Conservation (phyloP, 2,888 invertebrate genomes). For the Baronia brevicornis region DNA sequence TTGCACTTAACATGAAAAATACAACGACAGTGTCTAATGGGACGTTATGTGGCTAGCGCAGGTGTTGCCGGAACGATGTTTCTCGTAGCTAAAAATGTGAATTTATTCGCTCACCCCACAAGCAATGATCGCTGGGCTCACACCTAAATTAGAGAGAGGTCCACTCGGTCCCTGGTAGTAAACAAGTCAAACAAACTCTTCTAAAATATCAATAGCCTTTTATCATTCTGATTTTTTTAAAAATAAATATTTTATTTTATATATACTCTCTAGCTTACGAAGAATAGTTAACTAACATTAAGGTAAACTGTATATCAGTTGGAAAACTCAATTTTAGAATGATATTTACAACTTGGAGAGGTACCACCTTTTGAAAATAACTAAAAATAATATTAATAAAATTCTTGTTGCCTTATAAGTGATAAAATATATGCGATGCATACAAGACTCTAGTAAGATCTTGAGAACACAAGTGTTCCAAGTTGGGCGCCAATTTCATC, state of each 20-base stretch:
- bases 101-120: slow-evolving; percentile 61
- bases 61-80: slow-evolving; percentile 50
- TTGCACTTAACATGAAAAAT: slow-evolving; percentile 31
- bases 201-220: too few species aligned
- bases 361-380: too few species aligned
- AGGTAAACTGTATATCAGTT: too few species aligned
- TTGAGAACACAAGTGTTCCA: slow-evolving; percentile 34
- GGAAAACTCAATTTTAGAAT: too few species aligned
- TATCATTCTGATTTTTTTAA: slow-evolving; percentile 13
- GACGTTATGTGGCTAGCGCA: slow-evolving; percentile 50
- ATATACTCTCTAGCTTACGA: not conserved
- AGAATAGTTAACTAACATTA: not conserved
- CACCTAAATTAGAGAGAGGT: slow-evolving; percentile 71
- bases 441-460: slow-evolving; percentile 36
- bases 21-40: slow-evolving; percentile 44
- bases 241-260: slow-evolving; percentile 10
- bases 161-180: slow-evolving; percentile 66
- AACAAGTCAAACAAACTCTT: slow-evolving; percentile 53
- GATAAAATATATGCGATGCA: slow-evolving; percentile 56
- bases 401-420: slow-evolving; percentile 53
- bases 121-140: slow-evolving; percentile 67
- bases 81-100: slow-evolving; percentile 60
- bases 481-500: slow-evolving; percentile 47
- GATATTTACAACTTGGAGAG: too few species aligned
- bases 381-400: slow-evolving; percentile 32